Percentiles rank a stretch among this genome's conserved stretches.
Conservation (phyloP, 1,140 invertebrate species). For the Anoplolepis gracilipes region DNA sequence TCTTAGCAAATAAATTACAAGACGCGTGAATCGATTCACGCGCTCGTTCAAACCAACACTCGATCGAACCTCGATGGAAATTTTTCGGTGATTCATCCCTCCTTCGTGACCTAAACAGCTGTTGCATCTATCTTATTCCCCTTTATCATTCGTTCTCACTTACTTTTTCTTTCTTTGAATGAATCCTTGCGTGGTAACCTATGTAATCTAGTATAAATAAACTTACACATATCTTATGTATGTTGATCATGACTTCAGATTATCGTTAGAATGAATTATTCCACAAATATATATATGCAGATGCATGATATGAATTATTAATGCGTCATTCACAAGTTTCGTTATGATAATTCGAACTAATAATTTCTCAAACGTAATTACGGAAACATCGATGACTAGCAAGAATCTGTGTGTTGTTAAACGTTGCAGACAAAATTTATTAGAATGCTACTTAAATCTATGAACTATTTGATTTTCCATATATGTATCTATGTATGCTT, state of each 20-base stretch:
- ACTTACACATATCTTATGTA: background rate
- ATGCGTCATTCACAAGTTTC: background rate
- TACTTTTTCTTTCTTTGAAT: conserved; percentile 28
- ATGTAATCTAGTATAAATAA: conserved; percentile 64
- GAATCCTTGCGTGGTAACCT: background rate
- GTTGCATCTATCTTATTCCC: conserved; percentile 26
- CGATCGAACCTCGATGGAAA: conserved; percentile 71
- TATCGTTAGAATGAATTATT: conserved; percentile 13
- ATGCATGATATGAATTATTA: conserved; percentile 12
- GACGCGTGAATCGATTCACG: background rate
- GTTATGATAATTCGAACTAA: background rate
- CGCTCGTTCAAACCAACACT: background rate
- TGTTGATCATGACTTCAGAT: background rate
- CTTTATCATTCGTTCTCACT: background rate
- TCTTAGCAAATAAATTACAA: conserved; percentile 13
- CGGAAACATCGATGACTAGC: background rate
- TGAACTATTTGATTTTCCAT: background rate
- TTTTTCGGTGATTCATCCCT: conserved; percentile 82
- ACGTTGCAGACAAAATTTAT: background rate
- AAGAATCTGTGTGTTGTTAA: conserved; percentile 12
- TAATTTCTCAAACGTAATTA: conserved; percentile 22
- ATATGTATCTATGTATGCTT: no score
- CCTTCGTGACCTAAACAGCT: conserved; percentile 70
- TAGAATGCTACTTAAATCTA: background rate
- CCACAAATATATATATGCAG: background rate